phyloP scores from a whole-genome alignment of 2,797 vertebrate species.

The Otolemur crassicaudatus region DNA sequence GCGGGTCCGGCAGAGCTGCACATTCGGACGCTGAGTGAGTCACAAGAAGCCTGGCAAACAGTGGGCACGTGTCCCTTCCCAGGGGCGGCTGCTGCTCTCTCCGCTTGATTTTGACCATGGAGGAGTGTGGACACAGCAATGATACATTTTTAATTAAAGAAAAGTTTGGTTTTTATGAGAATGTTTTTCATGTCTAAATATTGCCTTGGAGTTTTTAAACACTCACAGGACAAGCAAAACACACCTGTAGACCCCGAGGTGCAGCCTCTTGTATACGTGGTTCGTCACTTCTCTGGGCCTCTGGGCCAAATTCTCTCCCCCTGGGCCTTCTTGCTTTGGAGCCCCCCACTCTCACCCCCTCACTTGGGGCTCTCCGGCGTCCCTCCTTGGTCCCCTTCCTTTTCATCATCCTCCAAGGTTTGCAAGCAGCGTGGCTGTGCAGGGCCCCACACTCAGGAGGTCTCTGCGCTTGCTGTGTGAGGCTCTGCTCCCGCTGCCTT shows the following conservation, averaged over 20 bases:
- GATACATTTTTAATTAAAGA: background rate
- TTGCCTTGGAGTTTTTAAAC: background rate
- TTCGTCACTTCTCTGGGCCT: background rate
- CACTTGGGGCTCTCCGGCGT: background rate
- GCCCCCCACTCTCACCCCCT: background rate
- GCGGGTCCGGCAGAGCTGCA: background rate
- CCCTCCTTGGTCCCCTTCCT: background rate
- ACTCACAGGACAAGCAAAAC: background rate
- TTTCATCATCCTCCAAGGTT: background rate
- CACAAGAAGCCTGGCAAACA: background rate
- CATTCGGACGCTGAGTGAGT: background rate
- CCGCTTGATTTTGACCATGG: background rate
- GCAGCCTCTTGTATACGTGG: background rate
- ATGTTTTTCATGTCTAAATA: slow-evolving; percentile 52
- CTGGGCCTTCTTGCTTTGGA: background rate
- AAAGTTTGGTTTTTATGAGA: slow-evolving; percentile 20
- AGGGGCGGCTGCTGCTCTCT: background rate
- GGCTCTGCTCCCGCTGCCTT: slow-evolving; percentile 1
- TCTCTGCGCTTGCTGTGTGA: background rate
- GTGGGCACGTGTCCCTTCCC: background rate
- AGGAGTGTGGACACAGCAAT: background rate
- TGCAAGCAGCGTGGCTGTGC: background rate
- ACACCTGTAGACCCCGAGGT: background rate
- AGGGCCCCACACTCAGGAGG: background rate
- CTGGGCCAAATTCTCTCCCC: background rate